Evolutionary conservation across 1,140 invertebrate species (phyloP).

Genomic region (Mycetomoellerius zeteki): DNA sequence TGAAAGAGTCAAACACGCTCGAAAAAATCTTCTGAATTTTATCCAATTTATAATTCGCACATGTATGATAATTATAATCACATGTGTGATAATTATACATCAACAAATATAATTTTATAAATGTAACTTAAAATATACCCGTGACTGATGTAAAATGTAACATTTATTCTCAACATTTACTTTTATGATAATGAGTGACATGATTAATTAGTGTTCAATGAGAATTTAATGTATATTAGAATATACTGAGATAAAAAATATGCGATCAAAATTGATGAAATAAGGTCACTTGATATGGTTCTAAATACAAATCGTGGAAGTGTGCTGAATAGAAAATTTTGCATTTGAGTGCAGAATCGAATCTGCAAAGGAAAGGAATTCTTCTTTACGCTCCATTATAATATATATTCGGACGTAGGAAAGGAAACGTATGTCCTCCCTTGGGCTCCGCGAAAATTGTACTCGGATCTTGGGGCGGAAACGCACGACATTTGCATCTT

Average conservation of each 20-base stretch:
- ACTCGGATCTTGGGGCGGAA: constrained; percentile 73
- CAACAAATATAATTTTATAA: constrained; percentile 25
- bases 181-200: not conserved
- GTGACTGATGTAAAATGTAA: not conserved
- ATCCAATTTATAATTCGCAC: not conserved
- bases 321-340: constrained; percentile 16
- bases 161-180: not conserved
- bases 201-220: not conserved
- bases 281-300: constrained; percentile 26
- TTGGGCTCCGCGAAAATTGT: constrained; percentile 74
- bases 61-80: not conserved
- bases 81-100: not conserved
- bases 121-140: constrained; percentile 8
- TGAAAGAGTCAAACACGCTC: constrained; percentile 41
- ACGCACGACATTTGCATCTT: constrained; percentile 77
- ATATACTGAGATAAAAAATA: not conserved
- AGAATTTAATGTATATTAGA: not conserved
- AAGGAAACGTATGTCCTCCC: constrained; percentile 77
- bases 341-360: constrained; percentile 62
- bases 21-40: constrained; percentile 42
- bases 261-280: constrained; percentile 1
- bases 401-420: constrained; percentile 75
- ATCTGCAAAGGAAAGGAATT: constrained; percentile 69
- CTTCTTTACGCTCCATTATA: constrained; percentile 76
- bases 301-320: constrained; percentile 30